A percentile compares a stretch with the other conserved stretches of the same genome.
phyloP scores from a whole-genome alignment of 2,797 vertebrate genomes.

The Sciaenops ocellatus region DNA sequence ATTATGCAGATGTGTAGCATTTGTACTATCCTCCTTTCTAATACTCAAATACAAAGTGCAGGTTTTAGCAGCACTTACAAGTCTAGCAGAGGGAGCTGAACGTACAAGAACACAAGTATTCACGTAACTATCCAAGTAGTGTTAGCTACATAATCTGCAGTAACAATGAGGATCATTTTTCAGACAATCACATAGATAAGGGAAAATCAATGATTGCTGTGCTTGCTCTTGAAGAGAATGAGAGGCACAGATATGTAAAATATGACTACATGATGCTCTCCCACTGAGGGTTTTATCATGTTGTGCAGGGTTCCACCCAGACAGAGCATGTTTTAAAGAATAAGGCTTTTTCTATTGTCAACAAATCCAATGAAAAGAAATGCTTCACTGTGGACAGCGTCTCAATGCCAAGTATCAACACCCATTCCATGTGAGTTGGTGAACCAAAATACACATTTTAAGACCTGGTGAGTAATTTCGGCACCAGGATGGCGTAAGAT shows the following conservation, averaged over 20 bases:
- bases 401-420: not conserved
- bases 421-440: not conserved
- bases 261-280: not conserved
- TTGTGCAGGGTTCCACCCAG: not conserved
- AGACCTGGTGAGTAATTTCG: not conserved
- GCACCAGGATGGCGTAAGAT: not conserved
- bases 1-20: conserved; percentile 28
- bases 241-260: not conserved
- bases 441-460: not conserved
- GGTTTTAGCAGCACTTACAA: conserved; percentile 3
- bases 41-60: conserved; percentile 5
- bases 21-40: conserved; percentile 1
- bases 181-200: not conserved
- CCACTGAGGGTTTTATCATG: conserved; percentile 1
- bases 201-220: not conserved
- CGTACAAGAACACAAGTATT: not conserved
- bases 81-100: conserved; percentile 7
- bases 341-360: conserved; percentile 6
- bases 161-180: not conserved
- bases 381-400: not conserved
- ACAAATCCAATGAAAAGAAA: conserved; percentile 25
- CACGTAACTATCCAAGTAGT: not conserved
- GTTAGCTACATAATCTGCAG: not conserved
- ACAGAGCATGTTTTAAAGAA: not conserved
- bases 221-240: conserved; percentile 2